phyloP scores from a whole-genome alignment of 2,888 invertebrate species.

The Teinopalpus imperialis region DNA sequence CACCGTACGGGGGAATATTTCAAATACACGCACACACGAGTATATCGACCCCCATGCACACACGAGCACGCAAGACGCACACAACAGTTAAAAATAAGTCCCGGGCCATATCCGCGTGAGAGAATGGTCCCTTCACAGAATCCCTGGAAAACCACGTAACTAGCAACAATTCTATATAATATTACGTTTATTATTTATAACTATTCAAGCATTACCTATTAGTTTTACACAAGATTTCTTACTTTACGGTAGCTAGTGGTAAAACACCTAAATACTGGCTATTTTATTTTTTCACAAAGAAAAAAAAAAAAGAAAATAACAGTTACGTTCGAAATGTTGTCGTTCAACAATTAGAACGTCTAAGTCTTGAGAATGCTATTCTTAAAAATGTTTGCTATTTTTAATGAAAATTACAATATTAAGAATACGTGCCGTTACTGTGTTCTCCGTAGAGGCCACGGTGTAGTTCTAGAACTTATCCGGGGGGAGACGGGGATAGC shows the following conservation, averaged over 20 bases:
- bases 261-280: too few species aligned
- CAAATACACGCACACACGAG: slow-evolving; percentile 69
- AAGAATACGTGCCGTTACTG: slow-evolving; percentile 41
- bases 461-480: slow-evolving; percentile 71
- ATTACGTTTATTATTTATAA: too few species aligned
- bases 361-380: too few species aligned
- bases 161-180: too few species aligned
- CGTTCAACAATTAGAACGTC: too few species aligned
- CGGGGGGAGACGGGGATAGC: slow-evolving; percentile 70
- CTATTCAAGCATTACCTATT: too few species aligned
- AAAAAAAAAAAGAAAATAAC: too few species aligned
- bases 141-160: slow-evolving; percentile 4
- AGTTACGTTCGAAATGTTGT: too few species aligned
- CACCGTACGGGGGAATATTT: slow-evolving; percentile 73
- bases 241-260: too few species aligned
- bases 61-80: slow-evolving; percentile 54
- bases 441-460: slow-evolving; percentile 52
- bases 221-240: too few species aligned
- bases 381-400: too few species aligned
- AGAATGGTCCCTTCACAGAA: slow-evolving; percentile 58
- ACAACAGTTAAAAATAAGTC: slow-evolving; percentile 75
- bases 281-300: too few species aligned
- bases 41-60: slow-evolving; percentile 48
- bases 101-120: slow-evolving; percentile 71
- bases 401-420: slow-evolving; percentile 33